phyloP scores from a whole-genome alignment of 2,888 invertebrate species.

The Diploptera punctata region DNA sequence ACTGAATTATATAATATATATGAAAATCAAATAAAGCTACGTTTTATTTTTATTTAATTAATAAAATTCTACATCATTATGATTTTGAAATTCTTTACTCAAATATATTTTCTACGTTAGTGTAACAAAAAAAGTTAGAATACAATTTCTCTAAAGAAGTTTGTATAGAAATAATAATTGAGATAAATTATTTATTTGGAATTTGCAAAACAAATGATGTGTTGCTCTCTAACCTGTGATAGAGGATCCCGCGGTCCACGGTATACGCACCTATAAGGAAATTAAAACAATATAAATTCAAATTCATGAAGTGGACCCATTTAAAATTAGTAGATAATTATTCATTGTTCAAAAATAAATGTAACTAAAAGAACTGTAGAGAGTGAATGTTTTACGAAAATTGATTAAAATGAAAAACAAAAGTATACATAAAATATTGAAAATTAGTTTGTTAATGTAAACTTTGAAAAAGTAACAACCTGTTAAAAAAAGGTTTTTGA shows the following conservation, averaged over 20 bases:
- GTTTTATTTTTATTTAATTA: too few relatives aligned
- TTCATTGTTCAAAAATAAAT: background rate
- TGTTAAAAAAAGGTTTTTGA: background rate
- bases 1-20: too few relatives aligned
- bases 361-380: background rate
- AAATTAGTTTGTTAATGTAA: too few relatives aligned
- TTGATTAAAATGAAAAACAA: background rate
- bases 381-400: background rate
- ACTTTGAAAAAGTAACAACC: background rate
- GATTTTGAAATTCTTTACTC: too few relatives aligned
- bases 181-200: too few relatives aligned
- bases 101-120: too few relatives aligned
- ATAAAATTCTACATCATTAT: too few relatives aligned
- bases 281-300: background rate
- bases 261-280: constrained; percentile 32
- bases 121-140: too few relatives aligned
- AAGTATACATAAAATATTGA: background rate
- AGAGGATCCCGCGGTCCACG: constrained; percentile 28
- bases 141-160: too few relatives aligned
- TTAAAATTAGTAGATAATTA: background rate
- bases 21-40: too few relatives aligned
- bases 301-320: background rate
- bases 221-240: constrained; percentile 38
- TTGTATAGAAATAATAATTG: too few relatives aligned
- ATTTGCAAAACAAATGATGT: too few relatives aligned